Base-by-base conservation (phyloP, 1,140 invertebrate species). In the Achroia grisella region DNA sequence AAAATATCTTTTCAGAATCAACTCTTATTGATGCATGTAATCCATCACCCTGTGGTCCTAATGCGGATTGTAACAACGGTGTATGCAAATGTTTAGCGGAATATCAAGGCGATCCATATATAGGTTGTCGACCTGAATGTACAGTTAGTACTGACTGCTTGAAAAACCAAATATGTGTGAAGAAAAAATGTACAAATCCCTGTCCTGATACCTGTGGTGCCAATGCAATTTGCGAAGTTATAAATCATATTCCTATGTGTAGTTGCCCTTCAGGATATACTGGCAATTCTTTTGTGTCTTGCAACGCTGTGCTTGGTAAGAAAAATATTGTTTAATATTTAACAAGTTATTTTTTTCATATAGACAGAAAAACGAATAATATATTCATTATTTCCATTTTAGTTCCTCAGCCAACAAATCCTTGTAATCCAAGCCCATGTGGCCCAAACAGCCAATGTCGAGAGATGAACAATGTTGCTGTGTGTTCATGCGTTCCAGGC, bases 151-250 rank as follows among this genome's bases (percentile, higher is more conserved):
- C 91, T 0, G 94, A 97, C 62, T 97, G 95, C 78, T 86, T 91
- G 4, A 90, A 89, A 57, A 88, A 93, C 59, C 81, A 93, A 50
- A 92, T 94, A 34, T 97, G 95, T 80, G 87, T 93, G 10, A 90
- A 91, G 51, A 92, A 94, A 61, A 91, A 94, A 67, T 97, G 95
- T 64, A 80, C 91, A 50, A 92, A 96, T 83, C 95, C 95, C 6
- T 97, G 95, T 71, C 91, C 91, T n/a, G 93, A 93, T 9, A 90
- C 93, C 6, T 97, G 95, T 72, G 95, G 95, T 4, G 64, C 81
- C 0, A 94, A 94, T 71, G 93, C 94, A 0, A 87, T 93, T 54
- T 97, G 95, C 68, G 89, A 89, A 58, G 93, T 96, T 0, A 89
- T 93, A 2, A 93, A 94, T 66, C 94, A 96, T 64, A 86, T 95